Evolutionary conservation across 1,140 invertebrate genomes (phyloP).

Genomic region (Periplaneta americana): DNA sequence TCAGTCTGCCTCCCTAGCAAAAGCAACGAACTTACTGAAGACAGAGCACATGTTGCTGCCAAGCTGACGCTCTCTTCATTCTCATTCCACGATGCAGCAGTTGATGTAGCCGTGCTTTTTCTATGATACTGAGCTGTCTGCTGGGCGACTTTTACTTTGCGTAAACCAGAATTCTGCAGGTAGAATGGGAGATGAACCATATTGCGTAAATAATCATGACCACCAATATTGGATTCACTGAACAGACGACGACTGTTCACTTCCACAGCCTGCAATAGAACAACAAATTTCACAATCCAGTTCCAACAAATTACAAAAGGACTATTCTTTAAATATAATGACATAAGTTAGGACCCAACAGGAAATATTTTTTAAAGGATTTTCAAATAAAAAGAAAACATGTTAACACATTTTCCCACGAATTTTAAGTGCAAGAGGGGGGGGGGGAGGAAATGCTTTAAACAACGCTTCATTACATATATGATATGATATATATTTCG

Average conservation of each 20-base stretch:
- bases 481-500: too few relatives aligned
- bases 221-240: conserved; percentile 83
- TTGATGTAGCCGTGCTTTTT: conserved; percentile 17
- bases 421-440: too few relatives aligned
- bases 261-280: conserved; percentile 71
- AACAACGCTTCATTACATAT: too few relatives aligned
- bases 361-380: too few relatives aligned
- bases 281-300: conserved; percentile 13
- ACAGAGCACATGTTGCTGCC: conserved; percentile 12
- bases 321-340: not conserved
- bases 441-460: too few relatives aligned
- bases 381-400: too few relatives aligned
- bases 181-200: conserved; percentile 97
- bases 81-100: conserved; percentile 32
- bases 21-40: not conserved
- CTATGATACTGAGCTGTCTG: conserved; percentile 53
- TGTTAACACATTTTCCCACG: too few relatives aligned
- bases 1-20: too few relatives aligned
- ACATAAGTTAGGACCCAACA: too few relatives aligned
- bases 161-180: conserved; percentile 90
- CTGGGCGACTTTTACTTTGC: conserved; percentile 82
- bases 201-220: conserved; percentile 92
- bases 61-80: conserved; percentile 42
- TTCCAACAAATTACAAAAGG: not conserved
- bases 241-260: conserved; percentile 80